Percentiles rank a stretch among this genome's conserved stretches.
Conservation (phyloP, 2,113 vertebrate species). For the Halcyon malimbica region DNA sequence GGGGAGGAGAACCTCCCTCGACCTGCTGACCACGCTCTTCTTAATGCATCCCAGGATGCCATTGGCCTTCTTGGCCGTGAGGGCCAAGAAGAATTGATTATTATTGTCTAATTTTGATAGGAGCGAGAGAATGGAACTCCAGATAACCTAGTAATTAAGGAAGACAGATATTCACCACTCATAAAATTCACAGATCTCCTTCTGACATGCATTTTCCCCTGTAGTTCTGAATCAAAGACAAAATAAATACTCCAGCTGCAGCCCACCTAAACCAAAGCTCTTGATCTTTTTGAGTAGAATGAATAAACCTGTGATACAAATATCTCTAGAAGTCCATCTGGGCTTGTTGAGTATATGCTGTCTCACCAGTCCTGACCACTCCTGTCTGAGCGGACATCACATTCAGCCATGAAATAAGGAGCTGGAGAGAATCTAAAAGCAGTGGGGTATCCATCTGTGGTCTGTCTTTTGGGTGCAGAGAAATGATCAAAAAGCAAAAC, state of each 20-base stretch:
- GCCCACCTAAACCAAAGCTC: neutral
- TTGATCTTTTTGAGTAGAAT: neutral
- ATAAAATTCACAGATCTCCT: neutral
- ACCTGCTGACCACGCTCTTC: no score
- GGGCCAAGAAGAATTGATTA: neutral
- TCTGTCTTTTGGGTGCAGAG: neutral
- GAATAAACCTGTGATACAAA: neutral
- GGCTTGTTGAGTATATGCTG: neutral
- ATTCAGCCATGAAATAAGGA: neutral
- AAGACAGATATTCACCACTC: neutral
- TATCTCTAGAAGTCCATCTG: neutral
- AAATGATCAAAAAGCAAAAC: neutral
- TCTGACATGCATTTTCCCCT: neutral
- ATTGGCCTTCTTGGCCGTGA: no score
- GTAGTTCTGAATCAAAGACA: neutral
- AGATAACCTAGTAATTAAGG: neutral
- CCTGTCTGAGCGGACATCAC: neutral
- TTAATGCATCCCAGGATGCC: no score
- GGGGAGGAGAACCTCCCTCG: no score
- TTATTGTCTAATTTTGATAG: neutral
- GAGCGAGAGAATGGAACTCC: neutral
- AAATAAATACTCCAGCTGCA: neutral
- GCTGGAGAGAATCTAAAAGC: neutral
- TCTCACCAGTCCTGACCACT: neutral
- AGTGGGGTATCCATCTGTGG: neutral